Conservation (phyloP, 1,140 invertebrate species). For the Drosophila nigrodunni region DNA sequence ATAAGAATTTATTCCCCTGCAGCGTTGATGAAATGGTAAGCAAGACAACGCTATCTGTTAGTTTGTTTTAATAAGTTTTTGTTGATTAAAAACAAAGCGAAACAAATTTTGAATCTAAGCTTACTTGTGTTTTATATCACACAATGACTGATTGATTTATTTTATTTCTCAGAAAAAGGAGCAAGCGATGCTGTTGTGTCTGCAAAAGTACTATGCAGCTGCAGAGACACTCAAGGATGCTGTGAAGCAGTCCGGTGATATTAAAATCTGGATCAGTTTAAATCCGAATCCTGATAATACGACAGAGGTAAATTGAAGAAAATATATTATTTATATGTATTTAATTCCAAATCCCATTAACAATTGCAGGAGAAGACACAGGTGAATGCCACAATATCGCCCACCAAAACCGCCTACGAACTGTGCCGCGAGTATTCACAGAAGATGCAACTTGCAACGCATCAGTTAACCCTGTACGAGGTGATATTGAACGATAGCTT, state of each 20-base stretch:
- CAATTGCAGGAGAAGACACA: conserved; percentile 76
- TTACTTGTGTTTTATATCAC: no score
- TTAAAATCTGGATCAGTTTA: conserved; percentile 90
- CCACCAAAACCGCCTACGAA: conserved; percentile 90
- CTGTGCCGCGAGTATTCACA: conserved; percentile 89
- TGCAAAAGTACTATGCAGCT: conserved; percentile 88
- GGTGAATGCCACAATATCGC: conserved; percentile 86
- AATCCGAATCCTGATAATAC: conserved; percentile 77
- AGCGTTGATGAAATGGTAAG: conserved; percentile 84
- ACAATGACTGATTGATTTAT: no score
- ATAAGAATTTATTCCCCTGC: conserved; percentile 86
- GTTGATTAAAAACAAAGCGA: no score
- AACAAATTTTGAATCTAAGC: no score
- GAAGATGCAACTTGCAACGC: conserved; percentile 87
- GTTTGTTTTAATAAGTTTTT: no score
- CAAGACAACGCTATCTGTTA: no score
- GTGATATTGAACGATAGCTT: conserved; percentile 90
- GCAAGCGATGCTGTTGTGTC: conserved; percentile 88
- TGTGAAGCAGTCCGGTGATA: conserved; percentile 90
- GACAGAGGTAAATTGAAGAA: conserved; percentile 58
- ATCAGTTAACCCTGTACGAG: conserved; percentile 90
- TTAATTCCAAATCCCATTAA: neutral
- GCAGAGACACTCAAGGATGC: conserved; percentile 85
- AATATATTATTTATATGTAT: no score
- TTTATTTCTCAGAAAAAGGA: conserved; percentile 86